Evolutionary conservation across 2,797 vertebrate species (phyloP), one percentile per base, ranked within the genome.

Genomic region (Heliangelus exortis): DNA sequence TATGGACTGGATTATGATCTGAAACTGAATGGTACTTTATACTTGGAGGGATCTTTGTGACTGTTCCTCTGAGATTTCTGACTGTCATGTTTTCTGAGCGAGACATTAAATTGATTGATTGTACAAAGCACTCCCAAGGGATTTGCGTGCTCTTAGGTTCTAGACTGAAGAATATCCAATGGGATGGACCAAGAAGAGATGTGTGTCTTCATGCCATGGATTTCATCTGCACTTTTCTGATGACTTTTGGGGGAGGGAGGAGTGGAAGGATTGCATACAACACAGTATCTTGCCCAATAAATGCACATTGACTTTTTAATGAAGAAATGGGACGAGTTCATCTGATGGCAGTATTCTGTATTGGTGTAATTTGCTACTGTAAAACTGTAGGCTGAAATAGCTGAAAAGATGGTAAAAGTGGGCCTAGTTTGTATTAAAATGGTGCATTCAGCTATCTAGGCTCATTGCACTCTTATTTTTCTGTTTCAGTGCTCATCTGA

Each of bases 361-460:
- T 87, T 68, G 76, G 51, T 95, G 47, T 88, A 10, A 54, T 43
- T 80, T 84, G 79, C 89, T 79, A 36, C 80, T 94, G 80, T 77
- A 7, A 7, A 91, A 76, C 51, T 63, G 61, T 57, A 92, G 54
- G 51, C 72, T 93, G 89, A 65, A 94, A 66, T 77, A 78, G 63
- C 77, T 82, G 89, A 65, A 84, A 55, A 91, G 67, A 34, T 83
- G 80, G 77, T 91, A 71, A 77, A 84, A 90, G 71, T 26, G 71
- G 80, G 71, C 83, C 87, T 88, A 47, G 74, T 93, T 94, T 92
- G 63, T 90, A 96, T 94, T 97, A 96, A 96, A 96, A 89, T 26
- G 45, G 87, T 97, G 59, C 57, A 1, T 91, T 96, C 92, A 81
- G 82, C 67, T 91, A 36, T 50, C 31, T 65, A 33, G 89, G 78